Base-by-base conservation (phyloP, 1,140 invertebrate genomes). In the Drosophila mayri region DNA sequence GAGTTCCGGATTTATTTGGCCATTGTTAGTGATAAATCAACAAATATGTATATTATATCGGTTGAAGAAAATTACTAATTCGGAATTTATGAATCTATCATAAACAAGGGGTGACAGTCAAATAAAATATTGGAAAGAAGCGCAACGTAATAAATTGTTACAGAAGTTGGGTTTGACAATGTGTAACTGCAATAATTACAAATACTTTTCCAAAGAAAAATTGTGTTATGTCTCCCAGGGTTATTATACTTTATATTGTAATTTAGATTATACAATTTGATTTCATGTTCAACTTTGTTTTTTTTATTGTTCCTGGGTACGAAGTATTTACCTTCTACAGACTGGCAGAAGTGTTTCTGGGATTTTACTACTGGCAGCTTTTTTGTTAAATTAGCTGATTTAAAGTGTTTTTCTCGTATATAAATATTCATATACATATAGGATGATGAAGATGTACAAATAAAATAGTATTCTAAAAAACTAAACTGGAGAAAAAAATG, bases 391-490 rank as follows among this genome's bases (percentile, higher is more conserved):
- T 70, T 38, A 58, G 57, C 58, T 57, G 59, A 59, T 74, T 64
- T 68, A n/a, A n/a, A n/a, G n/a, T n/a, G n/a, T 68, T 55, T 82
- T 77, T 65, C 72, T 74, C 72, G 70, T 86, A 70, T 70, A 70
- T 72, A 72, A 49, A 72, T 72, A 72, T 64, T 76, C 49, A 86
- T 85, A 85, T 61, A 79, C 81, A 76, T 88, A 87, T 88, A 83
- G 79, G 81, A 84, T 79, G 76, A 65, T 79, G 79, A 59, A 81
- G 65, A 54, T 44, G 47, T 76, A 57, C 67, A 87, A 86, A 82
- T 83, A 70, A 76, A 72, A 67, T 52, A 79, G 65, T 81, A 77
- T 72, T 74, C 55, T 85, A 81, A 65, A 83, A 70, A 71, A 78
- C 50, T 70, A 54, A 65, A 81, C 57, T 72, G 44, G 74, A 76